Percentiles rank a stretch among this genome's conserved stretches.
These are phyloP conservation scores for Aphrocallistes beatrix DNA, from an alignment of 37 sponge, comb jelly and placozoan species.

Conservation along the genomic window DNA sequence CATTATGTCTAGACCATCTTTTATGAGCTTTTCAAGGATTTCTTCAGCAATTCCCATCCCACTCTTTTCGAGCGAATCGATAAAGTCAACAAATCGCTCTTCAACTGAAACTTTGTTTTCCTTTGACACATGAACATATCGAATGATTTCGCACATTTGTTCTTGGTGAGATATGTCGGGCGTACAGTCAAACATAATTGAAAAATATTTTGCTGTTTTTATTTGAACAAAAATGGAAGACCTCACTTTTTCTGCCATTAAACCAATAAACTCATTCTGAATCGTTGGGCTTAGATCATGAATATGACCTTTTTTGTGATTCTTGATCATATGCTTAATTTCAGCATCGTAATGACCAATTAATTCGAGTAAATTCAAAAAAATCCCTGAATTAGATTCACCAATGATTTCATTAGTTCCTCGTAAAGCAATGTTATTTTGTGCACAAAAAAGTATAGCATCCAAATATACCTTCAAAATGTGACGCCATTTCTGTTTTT, in stretches of 20 bases:
- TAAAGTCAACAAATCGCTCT: neutral
- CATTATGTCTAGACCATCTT: conserved; percentile 14
- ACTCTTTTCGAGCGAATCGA: neutral
- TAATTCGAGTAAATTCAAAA: neutral
- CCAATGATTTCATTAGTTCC: neutral
- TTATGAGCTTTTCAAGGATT: neutral
- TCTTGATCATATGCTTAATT: neutral
- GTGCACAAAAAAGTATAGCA: neutral
- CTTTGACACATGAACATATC: neutral
- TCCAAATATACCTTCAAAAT: neutral
- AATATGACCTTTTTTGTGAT: neutral
- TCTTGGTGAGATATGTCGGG: neutral
- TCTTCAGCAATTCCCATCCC: neutral
- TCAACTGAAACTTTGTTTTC: neutral
- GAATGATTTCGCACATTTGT: neutral
- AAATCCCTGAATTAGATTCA: neutral
- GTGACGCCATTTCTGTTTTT: neutral
- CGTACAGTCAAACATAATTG: neutral
- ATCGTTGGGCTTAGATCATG: neutral
- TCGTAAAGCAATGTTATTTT: neutral
- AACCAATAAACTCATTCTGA: neutral
- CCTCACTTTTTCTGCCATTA: neutral
- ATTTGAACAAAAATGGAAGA: neutral
- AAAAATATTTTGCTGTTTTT: neutral
- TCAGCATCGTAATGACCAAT: neutral